Conservation (phyloP, 2,113 vertebrate genomes). For the Dasyurus viverrinus region DNA sequence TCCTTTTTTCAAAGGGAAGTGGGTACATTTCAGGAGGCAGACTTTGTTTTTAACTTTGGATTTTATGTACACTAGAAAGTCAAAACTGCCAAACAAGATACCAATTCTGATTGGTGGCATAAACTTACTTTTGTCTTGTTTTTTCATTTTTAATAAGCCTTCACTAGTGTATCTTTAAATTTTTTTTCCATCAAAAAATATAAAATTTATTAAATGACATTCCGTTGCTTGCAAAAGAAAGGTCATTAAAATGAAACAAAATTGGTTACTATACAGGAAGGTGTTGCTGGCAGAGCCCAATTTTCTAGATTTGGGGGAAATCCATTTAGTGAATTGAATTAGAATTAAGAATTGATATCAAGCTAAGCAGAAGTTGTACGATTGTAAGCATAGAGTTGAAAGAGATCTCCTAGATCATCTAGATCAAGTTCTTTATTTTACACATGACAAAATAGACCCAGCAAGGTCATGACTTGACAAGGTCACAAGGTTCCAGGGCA, state of each 20-base stretch:
- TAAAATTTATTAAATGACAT: too few species aligned
- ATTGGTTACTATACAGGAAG: neutral
- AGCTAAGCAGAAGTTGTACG: neutral
- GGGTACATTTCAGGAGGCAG: slow-evolving; percentile 60
- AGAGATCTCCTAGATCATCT: neutral
- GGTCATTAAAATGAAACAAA: too few species aligned
- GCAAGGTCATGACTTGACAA: neutral
- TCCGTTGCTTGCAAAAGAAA: too few species aligned
- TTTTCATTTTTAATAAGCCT: too few species aligned
- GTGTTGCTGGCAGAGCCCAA: slow-evolving; percentile 13
- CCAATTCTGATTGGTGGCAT: neutral
- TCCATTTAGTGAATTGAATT: slow-evolving; percentile 33
- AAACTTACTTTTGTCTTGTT: too few species aligned
- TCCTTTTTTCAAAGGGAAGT: slow-evolving; percentile 38
- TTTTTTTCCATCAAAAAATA: too few species aligned
- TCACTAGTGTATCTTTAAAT: too few species aligned
- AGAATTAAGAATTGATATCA: slow-evolving; percentile 42
- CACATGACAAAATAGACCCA: neutral
- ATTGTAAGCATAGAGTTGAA: neutral
- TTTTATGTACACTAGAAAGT: slow-evolving; percentile 36
- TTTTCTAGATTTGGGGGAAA: slow-evolving; percentile 18
- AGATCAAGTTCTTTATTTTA: neutral
- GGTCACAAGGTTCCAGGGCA: neutral
- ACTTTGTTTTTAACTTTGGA: neutral
- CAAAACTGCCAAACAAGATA: slow-evolving; percentile 44